A percentile compares a stretch with the other conserved stretches of the same genome.
phyloP scores from a whole-genome alignment of 2,797 vertebrate species.

The Labroides dimidiatus region DNA sequence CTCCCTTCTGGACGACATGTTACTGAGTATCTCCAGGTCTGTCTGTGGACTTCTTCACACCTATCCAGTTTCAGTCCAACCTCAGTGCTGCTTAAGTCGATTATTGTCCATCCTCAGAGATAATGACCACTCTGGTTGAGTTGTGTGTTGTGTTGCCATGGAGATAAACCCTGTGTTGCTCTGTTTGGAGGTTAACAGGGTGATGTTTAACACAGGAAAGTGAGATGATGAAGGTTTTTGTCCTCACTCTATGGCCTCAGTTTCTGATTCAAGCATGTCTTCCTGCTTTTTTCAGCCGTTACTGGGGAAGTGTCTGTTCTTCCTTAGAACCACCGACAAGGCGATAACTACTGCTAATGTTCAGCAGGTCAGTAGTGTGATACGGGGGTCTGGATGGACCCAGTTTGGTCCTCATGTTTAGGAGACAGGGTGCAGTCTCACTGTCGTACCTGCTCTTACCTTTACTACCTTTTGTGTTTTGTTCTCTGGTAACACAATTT shows the following conservation, averaged over 20 bases:
- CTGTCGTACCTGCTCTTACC: background rate
- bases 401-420: background rate
- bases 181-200: too few species aligned
- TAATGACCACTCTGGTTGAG: background rate
- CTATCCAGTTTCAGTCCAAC: background rate
- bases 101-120: slow-evolving; percentile 7
- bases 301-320: slow-evolving; percentile 86
- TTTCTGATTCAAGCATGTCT: background rate
- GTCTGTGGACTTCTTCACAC: background rate
- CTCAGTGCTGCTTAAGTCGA: background rate
- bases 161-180: too few species aligned
- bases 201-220: too few species aligned
- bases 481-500: too few species aligned
- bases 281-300: slow-evolving; percentile 73
- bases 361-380: slow-evolving; percentile 80
- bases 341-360: slow-evolving; percentile 82
- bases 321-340: slow-evolving; percentile 83
- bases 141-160: slow-evolving; percentile 6
- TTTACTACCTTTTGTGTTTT: too few species aligned
- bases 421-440: background rate
- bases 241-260: background rate
- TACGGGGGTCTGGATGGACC: too few species aligned
- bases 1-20: too few species aligned
- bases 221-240: background rate
- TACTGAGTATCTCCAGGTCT: background rate